Evolutionary conservation across 2,797 vertebrate species (phyloP).

Genomic region (Alca torda): DNA sequence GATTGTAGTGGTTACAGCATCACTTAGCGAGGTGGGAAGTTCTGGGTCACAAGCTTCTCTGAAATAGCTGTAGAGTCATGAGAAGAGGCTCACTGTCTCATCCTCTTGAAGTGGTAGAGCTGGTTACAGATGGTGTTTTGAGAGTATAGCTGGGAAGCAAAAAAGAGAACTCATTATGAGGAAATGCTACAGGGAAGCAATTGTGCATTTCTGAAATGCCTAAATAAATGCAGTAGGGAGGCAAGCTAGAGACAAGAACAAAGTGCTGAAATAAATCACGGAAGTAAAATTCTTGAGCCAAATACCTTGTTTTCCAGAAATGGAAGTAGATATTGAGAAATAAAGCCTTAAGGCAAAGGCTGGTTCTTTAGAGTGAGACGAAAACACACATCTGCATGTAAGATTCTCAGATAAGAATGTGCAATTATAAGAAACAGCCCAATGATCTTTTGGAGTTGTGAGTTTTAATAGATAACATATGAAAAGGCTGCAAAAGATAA

Average conservation of each 20-base stretch:
- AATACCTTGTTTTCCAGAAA: slow-evolving; percentile 1
- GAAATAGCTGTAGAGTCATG: background rate
- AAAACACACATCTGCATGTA: slow-evolving; percentile 12
- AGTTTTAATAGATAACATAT: slow-evolving; percentile 23
- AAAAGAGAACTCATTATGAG: background rate
- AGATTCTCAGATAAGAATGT: slow-evolving; percentile 37
- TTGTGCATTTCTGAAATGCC: background rate
- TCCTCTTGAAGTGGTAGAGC: background rate
- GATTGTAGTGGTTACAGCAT: background rate
- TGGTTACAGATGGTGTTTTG: background rate
- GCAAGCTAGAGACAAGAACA: background rate
- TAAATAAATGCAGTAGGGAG: background rate
- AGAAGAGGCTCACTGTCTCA: background rate
- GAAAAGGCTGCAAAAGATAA: slow-evolving; percentile 30
- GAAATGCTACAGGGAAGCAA: background rate
- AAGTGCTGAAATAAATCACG: background rate
- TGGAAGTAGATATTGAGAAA: slow-evolving; percentile 12
- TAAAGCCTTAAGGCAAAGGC: background rate
- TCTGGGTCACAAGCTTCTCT: background rate
- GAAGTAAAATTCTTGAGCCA: background rate
- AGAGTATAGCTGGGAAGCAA: background rate
- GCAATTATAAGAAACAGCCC: slow-evolving; percentile 10
- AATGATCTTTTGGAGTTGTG: background rate
- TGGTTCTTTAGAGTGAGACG: background rate
- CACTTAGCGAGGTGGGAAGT: background rate